Percentiles rank a stretch among this genome's conserved stretches.
These are phyloP conservation scores for Aspiorhynchus laticeps DNA, from an alignment of 2,113 vertebrate genomes.

Conservation along the genomic window DNA sequence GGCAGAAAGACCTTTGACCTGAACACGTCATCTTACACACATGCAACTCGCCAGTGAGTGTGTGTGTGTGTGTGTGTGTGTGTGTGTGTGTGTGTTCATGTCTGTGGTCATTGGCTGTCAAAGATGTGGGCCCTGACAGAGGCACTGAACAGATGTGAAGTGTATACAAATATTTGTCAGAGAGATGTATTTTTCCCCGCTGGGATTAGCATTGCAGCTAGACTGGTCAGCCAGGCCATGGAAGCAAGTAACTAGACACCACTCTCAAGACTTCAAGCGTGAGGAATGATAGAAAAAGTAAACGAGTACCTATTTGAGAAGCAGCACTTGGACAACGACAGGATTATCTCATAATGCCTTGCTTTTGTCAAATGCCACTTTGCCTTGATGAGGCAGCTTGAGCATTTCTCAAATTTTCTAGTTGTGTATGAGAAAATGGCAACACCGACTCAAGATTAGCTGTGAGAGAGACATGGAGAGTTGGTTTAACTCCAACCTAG, in stretches of 20 bases:
- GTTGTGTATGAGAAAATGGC: neutral
- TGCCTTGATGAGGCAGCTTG: constrained; percentile 54
- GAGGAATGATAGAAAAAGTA: neutral
- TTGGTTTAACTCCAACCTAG: constrained; percentile 21
- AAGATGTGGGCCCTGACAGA: constrained; percentile 44
- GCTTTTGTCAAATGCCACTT: constrained; percentile 64
- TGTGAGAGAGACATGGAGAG: neutral
- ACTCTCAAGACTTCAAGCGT: constrained; percentile 36
- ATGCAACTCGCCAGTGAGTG: constrained; percentile 26
- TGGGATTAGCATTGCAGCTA: constrained; percentile 54
- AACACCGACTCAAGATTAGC: neutral
- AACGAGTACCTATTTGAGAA: neutral
- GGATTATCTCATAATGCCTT: constrained; percentile 54
- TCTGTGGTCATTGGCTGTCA: constrained; percentile 37
- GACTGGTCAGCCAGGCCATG: constrained; percentile 53
- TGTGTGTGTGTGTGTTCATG: constrained; percentile 20
- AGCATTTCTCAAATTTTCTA: constrained; percentile 19
- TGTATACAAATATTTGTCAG: constrained; percentile 71
- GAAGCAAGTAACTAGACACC: constrained; percentile 34
- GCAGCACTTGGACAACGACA: neutral
- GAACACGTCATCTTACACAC: constrained; percentile 3
- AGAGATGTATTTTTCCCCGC: constrained; percentile 59
- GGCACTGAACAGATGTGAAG: constrained; percentile 55
- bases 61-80: constrained; percentile 45
- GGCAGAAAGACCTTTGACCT: neutral